phyloP scores from a whole-genome alignment of 2,113 vertebrate genomes.

The Scortum barcoo region DNA sequence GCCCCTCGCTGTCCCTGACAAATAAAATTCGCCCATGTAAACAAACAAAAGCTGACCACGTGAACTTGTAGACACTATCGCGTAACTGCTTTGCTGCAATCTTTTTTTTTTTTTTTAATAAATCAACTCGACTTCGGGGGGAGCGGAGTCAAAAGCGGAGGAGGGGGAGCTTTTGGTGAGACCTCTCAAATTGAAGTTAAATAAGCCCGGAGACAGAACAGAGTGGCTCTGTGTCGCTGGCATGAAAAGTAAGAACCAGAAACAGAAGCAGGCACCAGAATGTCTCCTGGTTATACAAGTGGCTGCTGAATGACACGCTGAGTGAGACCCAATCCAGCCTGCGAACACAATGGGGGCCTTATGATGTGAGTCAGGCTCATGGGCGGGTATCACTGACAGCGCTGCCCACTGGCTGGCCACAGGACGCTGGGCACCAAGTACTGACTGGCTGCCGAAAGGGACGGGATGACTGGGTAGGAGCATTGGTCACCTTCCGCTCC shows the following conservation, averaged over 20 bases:
- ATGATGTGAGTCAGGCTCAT: slow-evolving; percentile 80
- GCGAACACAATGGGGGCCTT: slow-evolving; percentile 82
- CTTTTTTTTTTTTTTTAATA: slow-evolving; percentile 50
- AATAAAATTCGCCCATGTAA: slow-evolving; percentile 56
- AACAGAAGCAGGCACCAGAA: slow-evolving; percentile 83
- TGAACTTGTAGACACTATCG: slow-evolving; percentile 40
- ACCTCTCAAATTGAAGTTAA: slow-evolving; percentile 69
- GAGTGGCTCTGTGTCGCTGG: slow-evolving; percentile 76
- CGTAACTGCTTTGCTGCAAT: slow-evolving; percentile 30
- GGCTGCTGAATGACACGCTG: slow-evolving; percentile 80
- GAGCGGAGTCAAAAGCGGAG: slow-evolving; percentile 38
- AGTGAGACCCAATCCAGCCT: slow-evolving; percentile 81
- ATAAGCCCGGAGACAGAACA: slow-evolving; percentile 71
- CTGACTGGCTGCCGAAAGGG: slow-evolving; percentile 43
- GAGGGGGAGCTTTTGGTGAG: slow-evolving; percentile 52
- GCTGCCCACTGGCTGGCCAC: slow-evolving; percentile 74
- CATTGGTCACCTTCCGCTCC: slow-evolving; percentile 63
- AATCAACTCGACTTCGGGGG: slow-evolving; percentile 54
- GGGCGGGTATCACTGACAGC: slow-evolving; percentile 77
- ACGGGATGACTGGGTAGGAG: slow-evolving; percentile 46
- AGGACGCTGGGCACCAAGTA: slow-evolving; percentile 69
- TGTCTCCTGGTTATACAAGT: slow-evolving; percentile 83
- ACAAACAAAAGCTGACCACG: slow-evolving; percentile 52
- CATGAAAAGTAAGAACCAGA: slow-evolving; percentile 73
- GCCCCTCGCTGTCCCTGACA: slow-evolving; percentile 40